These are phyloP conservation scores for Epistrophe eligans DNA, from an alignment of 2,888 invertebrate genomes.

Conservation along the genomic window DNA sequence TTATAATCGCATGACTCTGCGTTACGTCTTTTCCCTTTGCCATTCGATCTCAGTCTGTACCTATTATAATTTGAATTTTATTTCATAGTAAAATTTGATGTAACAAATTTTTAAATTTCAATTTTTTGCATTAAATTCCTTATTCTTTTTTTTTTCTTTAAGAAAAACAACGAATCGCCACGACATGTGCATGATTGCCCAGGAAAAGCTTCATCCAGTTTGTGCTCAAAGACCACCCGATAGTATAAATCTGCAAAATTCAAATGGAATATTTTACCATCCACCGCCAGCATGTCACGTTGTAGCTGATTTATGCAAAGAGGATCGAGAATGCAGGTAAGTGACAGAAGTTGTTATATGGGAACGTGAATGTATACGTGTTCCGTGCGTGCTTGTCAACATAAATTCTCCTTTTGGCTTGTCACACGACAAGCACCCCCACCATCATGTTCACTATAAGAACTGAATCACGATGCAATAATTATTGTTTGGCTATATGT, in stretches of 20 bases:
- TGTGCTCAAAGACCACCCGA: conserved; percentile 93
- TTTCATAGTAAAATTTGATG: no score
- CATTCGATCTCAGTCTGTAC: no score
- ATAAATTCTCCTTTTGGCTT: conserved; percentile 30
- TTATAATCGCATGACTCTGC: no score
- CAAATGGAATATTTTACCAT: conserved; percentile 84
- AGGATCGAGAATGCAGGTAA: conserved; percentile 93
- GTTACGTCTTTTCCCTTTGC: no score
- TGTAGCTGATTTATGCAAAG: conserved; percentile 92
- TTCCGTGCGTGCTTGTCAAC: conserved; percentile 27
- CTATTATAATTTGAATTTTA: no score
- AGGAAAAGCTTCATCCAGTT: conserved; percentile 94
- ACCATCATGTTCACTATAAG: conserved; percentile 21
- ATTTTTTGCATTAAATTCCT: conserved; percentile 4
- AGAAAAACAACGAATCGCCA: conserved; percentile 95
- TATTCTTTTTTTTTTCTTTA: conserved; percentile 49
- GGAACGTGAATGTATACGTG: neutral
- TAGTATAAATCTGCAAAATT: conserved; percentile 84
- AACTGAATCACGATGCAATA: conserved; percentile 36
- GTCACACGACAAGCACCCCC: conserved; percentile 16
- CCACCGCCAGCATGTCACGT: conserved; percentile 94
- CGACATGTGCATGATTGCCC: conserved; percentile 94
- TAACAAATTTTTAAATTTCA: neutral
- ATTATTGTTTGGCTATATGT: conserved; percentile 27
- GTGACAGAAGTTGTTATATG: conserved; percentile 75